Percentiles rank a stretch among this genome's conserved stretches.
phyloP scores from a whole-genome alignment of 2,113 vertebrate species.

The Oryzias celebensis region DNA sequence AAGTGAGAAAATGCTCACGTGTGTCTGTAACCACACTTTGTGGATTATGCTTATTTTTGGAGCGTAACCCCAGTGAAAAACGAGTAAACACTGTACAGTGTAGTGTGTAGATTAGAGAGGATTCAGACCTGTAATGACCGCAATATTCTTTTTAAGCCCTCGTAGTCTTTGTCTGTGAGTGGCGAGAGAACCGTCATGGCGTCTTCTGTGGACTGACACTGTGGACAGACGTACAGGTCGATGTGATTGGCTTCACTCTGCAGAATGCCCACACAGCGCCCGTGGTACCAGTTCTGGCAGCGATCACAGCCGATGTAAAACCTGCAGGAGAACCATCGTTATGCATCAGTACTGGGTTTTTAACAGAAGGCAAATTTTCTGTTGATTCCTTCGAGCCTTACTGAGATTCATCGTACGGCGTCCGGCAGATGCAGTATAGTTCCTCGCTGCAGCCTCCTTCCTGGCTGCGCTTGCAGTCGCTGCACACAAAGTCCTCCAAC shows the following conservation, averaged over 20 bases:
- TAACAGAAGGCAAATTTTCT: neutral
- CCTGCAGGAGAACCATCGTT: conserved; percentile 60
- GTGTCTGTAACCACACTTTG: too few species aligned
- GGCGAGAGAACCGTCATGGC: conserved; percentile 98
- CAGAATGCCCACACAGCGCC: conserved; percentile 96
- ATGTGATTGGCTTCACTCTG: conserved; percentile 98
- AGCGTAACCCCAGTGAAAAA: too few species aligned
- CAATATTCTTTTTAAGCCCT: conserved; percentile 93
- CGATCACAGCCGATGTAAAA: conserved; percentile 99
- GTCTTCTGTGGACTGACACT: conserved; percentile 98
- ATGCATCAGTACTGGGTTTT: neutral
- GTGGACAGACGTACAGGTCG: conserved; percentile 95
- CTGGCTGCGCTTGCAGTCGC: conserved; percentile 96
- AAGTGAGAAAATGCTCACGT: too few species aligned
- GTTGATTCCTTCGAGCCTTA: conserved; percentile 23
- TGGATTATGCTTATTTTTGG: too few species aligned
- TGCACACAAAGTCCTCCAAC: conserved; percentile 99
- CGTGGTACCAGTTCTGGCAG: conserved; percentile 99
- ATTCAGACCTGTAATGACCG: conserved; percentile 89
- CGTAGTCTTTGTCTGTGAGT: conserved; percentile 94
- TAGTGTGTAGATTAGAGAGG: neutral
- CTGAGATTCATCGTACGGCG: conserved; percentile 80
- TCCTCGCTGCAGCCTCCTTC: conserved; percentile 92
- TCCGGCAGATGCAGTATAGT: conserved; percentile 80
- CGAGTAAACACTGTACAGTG: too few species aligned